Conservation (phyloP, 2,113 vertebrate genomes). For the Cyanoderma ruficeps region DNA sequence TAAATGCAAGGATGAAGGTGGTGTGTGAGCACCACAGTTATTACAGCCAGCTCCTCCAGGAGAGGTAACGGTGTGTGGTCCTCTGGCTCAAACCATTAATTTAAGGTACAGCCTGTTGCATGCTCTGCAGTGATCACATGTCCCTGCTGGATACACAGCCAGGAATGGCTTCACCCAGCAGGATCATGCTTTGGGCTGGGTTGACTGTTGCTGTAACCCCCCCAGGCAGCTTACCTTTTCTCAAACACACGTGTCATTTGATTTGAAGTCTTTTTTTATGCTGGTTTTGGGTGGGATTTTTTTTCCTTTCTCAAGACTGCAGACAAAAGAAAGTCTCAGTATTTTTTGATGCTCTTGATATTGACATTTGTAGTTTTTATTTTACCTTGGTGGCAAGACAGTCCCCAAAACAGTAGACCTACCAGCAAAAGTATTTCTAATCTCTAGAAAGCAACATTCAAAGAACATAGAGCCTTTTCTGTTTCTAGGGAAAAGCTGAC, state of each 20-base stretch:
- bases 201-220: not conserved
- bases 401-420: not conserved
- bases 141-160: not conserved
- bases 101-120: not conserved
- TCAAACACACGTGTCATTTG: not conserved
- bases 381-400: not conserved
- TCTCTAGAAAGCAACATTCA: not conserved
- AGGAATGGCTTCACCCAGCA: not conserved
- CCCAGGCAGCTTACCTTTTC: not conserved
- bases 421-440: not conserved
- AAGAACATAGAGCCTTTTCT: not conserved
- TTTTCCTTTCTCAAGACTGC: not conserved
- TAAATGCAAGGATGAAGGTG: not conserved
- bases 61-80: rapidly evolving
- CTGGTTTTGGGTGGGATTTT: too few species aligned
- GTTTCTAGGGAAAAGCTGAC: not conserved
- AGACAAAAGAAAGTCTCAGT: not conserved
- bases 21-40: not conserved
- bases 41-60: not conserved
- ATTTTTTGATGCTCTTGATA: not conserved
- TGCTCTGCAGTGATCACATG: rapidly evolving
- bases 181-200: not conserved
- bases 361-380: not conserved
- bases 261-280: not conserved
- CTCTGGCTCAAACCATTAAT: not conserved